Evolutionary conservation across 2,113 vertebrate species (phyloP).

Genomic region (Scopus umbretta): DNA sequence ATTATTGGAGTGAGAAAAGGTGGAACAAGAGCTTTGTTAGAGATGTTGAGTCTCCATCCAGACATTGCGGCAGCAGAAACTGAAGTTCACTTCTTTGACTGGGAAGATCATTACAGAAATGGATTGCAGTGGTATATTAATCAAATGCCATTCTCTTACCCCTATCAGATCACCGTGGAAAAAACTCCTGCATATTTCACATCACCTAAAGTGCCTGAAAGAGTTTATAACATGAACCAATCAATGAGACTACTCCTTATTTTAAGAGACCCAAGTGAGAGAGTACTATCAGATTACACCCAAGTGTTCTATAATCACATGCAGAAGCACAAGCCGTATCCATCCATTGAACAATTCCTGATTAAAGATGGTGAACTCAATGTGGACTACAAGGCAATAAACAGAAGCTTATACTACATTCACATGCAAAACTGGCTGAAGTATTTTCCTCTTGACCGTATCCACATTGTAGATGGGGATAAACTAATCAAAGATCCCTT

Average conservation of each 20-base stretch:
- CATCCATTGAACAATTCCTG: slow-evolving; percentile 85
- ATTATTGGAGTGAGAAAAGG: slow-evolving; percentile 98
- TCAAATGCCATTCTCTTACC: slow-evolving; percentile 89
- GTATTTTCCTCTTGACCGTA: slow-evolving; percentile 81
- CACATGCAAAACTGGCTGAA: slow-evolving; percentile 93
- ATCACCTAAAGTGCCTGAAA: slow-evolving; percentile 85
- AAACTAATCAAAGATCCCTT: slow-evolving; percentile 89
- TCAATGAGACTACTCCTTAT: slow-evolving; percentile 88
- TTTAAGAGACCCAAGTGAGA: slow-evolving; percentile 90
- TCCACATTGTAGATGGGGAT: slow-evolving; percentile 94
- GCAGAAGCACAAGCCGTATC: slow-evolving; percentile 90
- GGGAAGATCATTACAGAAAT: slow-evolving; percentile 89
- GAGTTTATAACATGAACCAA: slow-evolving; percentile 84
- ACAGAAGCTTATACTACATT: slow-evolving; percentile 89
- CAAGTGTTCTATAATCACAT: slow-evolving; percentile 94
- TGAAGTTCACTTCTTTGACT: slow-evolving; percentile 98
- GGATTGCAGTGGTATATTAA: slow-evolving; percentile 89
- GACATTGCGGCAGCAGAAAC: slow-evolving; percentile 86
- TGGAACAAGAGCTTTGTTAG: slow-evolving; percentile 91
- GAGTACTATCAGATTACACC: slow-evolving; percentile 95
- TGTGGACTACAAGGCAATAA: slow-evolving; percentile 93
- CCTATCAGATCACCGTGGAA: slow-evolving; percentile 90
- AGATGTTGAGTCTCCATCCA: slow-evolving; percentile 94
- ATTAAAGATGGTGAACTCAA: slow-evolving; percentile 86
- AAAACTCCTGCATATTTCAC: slow-evolving; percentile 99